Conservation (phyloP, 2,113 vertebrate genomes). For the Zosterops pallidus region DNA sequence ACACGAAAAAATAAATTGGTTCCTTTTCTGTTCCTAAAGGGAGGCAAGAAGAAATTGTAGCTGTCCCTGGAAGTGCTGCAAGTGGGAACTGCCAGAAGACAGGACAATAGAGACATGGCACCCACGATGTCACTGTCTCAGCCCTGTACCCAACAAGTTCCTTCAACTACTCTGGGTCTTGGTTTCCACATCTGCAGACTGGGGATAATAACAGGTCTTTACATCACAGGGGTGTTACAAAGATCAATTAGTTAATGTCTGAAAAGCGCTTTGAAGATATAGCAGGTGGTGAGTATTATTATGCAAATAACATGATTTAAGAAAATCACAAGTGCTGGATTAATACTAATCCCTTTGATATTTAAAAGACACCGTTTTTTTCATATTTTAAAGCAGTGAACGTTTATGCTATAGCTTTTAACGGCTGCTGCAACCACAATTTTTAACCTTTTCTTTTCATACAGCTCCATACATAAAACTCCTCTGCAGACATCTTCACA, state of each 20-base stretch:
- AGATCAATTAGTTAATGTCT: conserved; percentile 63
- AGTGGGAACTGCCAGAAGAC: background rate
- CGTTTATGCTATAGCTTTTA: conserved; percentile 22
- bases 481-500: conserved; percentile 16
- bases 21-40: background rate
- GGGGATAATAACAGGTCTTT: conserved; percentile 56
- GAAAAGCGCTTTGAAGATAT: conserved; percentile 61
- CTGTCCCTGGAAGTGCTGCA: background rate
- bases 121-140: rapidly evolving
- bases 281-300: conserved; percentile 58
- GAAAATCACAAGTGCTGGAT: conserved; percentile 65
- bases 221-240: conserved; percentile 50
- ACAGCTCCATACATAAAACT: background rate
- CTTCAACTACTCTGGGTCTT: background rate
- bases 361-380: conserved; percentile 58
- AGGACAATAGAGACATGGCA: background rate
- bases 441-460: conserved; percentile 44
- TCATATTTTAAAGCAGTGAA: conserved; percentile 61
- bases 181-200: conserved; percentile 43
- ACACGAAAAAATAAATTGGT: background rate
- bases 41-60: background rate
- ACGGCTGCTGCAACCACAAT: background rate
- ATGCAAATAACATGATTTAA: conserved; percentile 64
- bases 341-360: conserved; percentile 68
- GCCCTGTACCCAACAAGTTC: background rate